Conservation (phyloP, 2,113 vertebrate genomes). For the Sula dactylatra region DNA sequence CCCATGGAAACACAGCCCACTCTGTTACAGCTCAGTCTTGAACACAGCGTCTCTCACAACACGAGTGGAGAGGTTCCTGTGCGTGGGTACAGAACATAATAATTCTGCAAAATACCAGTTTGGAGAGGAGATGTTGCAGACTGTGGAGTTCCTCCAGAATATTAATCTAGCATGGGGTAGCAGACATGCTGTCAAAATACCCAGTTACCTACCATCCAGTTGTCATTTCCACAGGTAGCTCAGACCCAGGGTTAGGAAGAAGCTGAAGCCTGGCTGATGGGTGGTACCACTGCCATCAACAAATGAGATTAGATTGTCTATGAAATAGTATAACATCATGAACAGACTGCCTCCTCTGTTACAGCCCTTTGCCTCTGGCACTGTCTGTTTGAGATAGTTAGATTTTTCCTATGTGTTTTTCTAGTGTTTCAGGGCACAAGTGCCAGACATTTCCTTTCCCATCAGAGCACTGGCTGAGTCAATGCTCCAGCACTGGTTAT, state of each 20-base stretch:
- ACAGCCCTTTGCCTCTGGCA: not conserved
- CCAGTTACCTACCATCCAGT: not conserved
- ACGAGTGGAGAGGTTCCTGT: not conserved
- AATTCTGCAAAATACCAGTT: not conserved
- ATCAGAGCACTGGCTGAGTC: not conserved
- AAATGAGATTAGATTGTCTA: not conserved
- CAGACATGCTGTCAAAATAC: not conserved
- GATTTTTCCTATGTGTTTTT: not conserved
- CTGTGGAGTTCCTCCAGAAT: not conserved
- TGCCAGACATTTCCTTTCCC: not conserved
- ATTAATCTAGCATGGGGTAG: not conserved
- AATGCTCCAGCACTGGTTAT: not conserved
- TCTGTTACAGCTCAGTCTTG: not conserved
- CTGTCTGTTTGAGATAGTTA: not conserved
- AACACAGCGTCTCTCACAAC: not conserved
- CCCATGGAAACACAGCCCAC: not conserved
- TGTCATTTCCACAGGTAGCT: not conserved
- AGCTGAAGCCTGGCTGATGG: not conserved
- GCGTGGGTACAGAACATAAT: not conserved
- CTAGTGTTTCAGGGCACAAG: not conserved
- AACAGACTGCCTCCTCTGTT: not conserved
- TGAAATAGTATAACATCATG: not conserved
- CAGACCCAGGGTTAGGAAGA: not conserved
- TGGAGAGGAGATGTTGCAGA: not conserved
- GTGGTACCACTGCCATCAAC: not conserved